These are phyloP conservation scores for Drosophila pseudoobscura DNA, from an alignment of 1,140 invertebrate species.

Conservation along the genomic window DNA sequence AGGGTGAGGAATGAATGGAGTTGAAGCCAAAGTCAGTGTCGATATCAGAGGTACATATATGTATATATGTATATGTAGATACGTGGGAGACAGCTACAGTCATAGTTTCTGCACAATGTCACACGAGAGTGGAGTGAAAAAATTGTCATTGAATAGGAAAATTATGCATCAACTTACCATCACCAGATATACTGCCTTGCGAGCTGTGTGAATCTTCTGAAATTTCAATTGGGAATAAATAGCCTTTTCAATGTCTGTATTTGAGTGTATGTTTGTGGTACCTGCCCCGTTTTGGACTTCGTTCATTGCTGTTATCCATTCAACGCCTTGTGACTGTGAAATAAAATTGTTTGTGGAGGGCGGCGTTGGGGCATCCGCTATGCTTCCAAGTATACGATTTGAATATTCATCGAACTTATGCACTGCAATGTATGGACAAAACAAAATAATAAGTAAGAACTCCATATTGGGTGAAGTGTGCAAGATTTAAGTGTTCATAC, in stretches of 20 bases:
- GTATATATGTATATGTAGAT: neutral
- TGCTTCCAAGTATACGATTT: conserved; percentile 32
- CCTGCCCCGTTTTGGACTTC: conserved; percentile 63
- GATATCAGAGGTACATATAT: no score
- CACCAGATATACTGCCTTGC: conserved; percentile 77
- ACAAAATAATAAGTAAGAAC: neutral
- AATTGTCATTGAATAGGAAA: conserved; percentile 3
- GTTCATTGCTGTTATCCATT: conserved; percentile 70
- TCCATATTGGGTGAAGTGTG: no score
- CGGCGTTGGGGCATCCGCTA: conserved; percentile 37
- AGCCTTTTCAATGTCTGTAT: neutral
- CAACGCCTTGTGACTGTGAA: conserved; percentile 62
- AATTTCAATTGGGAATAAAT: conserved; percentile 9
- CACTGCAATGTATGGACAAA: conserved; percentile 28
- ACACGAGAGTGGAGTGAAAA: conserved; percentile 1
- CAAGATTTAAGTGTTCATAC: no score
- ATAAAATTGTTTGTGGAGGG: conserved; percentile 46
- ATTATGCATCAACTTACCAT: conserved; percentile 60
- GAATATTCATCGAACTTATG: conserved; percentile 66
- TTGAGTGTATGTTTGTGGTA: conserved; percentile 21
- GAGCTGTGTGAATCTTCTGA: conserved; percentile 79
- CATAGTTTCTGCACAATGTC: conserved; percentile 3
- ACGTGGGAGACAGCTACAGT: conserved; percentile 11
- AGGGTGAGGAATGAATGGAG: conserved; percentile 24
- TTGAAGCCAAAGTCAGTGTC: conserved; percentile 3